A percentile compares a stretch with the other conserved stretches of the same genome.
Conservation (phyloP, 2,113 vertebrate species). For the Smithornis capensis region DNA sequence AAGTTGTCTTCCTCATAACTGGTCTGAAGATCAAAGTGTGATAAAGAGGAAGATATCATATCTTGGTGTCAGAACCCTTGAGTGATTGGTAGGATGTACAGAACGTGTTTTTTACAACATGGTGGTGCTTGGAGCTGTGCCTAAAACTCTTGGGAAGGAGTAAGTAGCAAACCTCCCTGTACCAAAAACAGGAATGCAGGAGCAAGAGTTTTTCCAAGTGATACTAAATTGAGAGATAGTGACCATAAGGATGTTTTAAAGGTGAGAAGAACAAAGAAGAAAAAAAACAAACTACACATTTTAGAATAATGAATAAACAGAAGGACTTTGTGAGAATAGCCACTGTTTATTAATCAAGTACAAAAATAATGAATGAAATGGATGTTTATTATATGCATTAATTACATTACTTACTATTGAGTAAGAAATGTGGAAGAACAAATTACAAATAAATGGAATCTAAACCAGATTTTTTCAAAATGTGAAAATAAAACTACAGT, state of each 20-base stretch:
- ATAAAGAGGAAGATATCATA: background rate
- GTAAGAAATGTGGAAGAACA: background rate
- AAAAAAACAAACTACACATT: background rate
- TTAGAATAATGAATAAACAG: background rate
- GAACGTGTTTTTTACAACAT: background rate
- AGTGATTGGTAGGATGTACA: background rate
- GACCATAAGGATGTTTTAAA: background rate
- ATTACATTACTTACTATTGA: background rate
- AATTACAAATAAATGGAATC: constrained; percentile 7
- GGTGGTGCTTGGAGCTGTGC: background rate
- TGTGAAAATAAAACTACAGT: constrained; percentile 21
- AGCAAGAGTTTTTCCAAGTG: background rate
- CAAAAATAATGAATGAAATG: background rate
- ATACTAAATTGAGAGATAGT: background rate
- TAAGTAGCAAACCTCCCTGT: background rate
- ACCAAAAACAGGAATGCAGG: background rate
- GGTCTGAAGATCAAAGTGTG: background rate
- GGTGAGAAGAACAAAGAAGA: background rate
- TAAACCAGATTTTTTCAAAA: background rate
- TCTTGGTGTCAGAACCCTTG: background rate
- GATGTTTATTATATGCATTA: background rate
- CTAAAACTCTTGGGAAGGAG: background rate
- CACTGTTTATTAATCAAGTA: background rate
- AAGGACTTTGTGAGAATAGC: background rate
- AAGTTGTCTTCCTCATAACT: background rate